These are phyloP conservation scores for Strigamia crassipes DNA, from an alignment of 2,888 invertebrate genomes.

Conservation along the genomic window DNA sequence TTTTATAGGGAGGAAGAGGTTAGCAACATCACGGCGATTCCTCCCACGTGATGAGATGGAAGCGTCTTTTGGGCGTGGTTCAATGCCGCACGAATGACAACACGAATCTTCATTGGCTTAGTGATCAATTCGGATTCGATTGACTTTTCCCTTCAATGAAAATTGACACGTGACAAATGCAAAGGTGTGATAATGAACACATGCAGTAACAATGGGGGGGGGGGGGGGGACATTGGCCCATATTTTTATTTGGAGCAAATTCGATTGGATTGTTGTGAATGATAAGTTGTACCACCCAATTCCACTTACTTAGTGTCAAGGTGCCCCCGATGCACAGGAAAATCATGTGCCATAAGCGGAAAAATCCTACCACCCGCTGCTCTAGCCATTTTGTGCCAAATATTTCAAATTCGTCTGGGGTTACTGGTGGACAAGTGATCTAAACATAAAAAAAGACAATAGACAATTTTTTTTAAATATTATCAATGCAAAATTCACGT, in stretches of 20 bases:
- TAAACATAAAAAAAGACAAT: neutral
- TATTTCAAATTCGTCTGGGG: neutral
- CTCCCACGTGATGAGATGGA: conserved; percentile 16
- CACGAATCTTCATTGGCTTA: neutral
- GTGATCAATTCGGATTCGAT: conserved; percentile 7
- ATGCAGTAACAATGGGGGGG: neutral
- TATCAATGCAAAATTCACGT: neutral
- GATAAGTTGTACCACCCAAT: neutral
- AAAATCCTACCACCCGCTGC: conserved; percentile 47
- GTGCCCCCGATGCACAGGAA: conserved; percentile 49
- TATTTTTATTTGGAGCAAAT: neutral
- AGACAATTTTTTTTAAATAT: neutral
- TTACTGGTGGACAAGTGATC: neutral
- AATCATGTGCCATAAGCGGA: conserved; percentile 50
- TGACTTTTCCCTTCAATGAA: neutral
- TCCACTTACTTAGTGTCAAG: conserved; percentile 48
- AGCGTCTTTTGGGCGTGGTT: conserved; percentile 23
- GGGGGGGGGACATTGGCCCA: neutral
- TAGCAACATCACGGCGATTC: neutral
- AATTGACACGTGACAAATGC: conserved; percentile 2
- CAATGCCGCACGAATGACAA: conserved; percentile 28
- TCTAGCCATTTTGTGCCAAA: conserved; percentile 45
- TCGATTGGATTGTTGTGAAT: neutral
- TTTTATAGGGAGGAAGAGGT: neutral
- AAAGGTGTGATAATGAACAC: neutral